phyloP scores from a whole-genome alignment of 2,888 invertebrate genomes.

The Junonia oenone region DNA sequence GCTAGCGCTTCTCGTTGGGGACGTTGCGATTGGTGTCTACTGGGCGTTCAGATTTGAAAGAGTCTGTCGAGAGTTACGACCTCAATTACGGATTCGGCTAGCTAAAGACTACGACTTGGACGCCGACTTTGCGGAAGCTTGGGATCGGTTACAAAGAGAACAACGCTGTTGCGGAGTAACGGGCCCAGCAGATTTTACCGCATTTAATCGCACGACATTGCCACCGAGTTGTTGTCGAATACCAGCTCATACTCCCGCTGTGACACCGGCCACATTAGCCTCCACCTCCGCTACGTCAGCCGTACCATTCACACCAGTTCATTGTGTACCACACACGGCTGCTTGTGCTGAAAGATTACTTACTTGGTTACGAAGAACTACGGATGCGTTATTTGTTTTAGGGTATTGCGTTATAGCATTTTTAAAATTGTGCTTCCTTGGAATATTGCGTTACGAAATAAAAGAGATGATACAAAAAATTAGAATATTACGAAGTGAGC shows the following conservation, averaged over 20 bases:
- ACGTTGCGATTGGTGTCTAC: slow-evolving; percentile 89
- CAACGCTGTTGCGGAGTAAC: slow-evolving; percentile 89
- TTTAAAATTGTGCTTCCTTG: slow-evolving; percentile 92
- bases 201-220: slow-evolving; percentile 60
- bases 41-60: slow-evolving; percentile 90
- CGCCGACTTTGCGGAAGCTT: slow-evolving; percentile 85
- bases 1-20: slow-evolving; percentile 88
- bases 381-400: slow-evolving; percentile 88
- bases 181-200: slow-evolving; percentile 77
- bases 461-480: slow-evolving; percentile 96
- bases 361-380: slow-evolving; percentile 87
- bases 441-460: slow-evolving; percentile 91
- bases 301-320: slow-evolving; percentile 57
- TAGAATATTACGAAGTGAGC: slow-evolving; percentile 85
- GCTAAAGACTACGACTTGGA: slow-evolving; percentile 86
- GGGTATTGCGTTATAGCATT: slow-evolving; percentile 94
- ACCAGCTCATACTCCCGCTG: slow-evolving; percentile 59
- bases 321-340: slow-evolving; percentile 69
- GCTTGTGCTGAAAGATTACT: slow-evolving; percentile 88
- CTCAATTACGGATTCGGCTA: slow-evolving; percentile 81
- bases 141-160: slow-evolving; percentile 88
- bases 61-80: slow-evolving; percentile 86
- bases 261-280: slow-evolving; percentile 73
- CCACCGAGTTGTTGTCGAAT: slow-evolving; percentile 71
- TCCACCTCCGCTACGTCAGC: slow-evolving; percentile 56